Evolutionary conservation across 2,888 invertebrate genomes (phyloP), one percentile per base, ranked within the genome.

Genomic region (Luperina nickerlii): DNA sequence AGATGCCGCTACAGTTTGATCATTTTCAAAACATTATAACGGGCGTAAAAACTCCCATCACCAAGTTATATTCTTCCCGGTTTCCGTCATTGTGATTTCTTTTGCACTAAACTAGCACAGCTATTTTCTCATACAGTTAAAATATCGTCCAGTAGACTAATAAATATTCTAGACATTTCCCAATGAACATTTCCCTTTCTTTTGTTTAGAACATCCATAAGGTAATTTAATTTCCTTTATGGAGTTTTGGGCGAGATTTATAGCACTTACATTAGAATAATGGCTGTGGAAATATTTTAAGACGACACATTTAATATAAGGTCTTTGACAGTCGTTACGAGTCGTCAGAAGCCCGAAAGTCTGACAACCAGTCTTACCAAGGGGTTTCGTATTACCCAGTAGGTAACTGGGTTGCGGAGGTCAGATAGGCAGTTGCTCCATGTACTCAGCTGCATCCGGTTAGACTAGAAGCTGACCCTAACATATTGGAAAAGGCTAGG

Each of bases 161-260:
- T 54, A 71, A 62, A 70, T 38, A 54, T 65, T 72, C 60, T 0
- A 71, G 48, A 32, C 65, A 72, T 74, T 54, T 73, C 67, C 72
- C 24, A n/a, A n/a, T n/a, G n/a, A n/a, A 32, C 65, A 72, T 74
- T 54, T 73, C 67, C 72, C 24, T 74, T 76, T 42, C 84, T 81
- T 68, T 81, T 79, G 76, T 82, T 67, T 65, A 5, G 69, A 82
- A 57, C 78, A 70, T 85, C 76, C 78, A 60, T 70, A 82, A 74
- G 27, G 69, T 51, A 67, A 48, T 85, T 73, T 82, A 78, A 84
- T 82, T 84, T 84, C 75, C 78, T 82, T 48, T 65, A 70, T 48
- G 54, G 65, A 51, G 48, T 2, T 20, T 27, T 66, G 51, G 27
- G 2, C 2, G 8, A 42, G 57, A 85, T 84, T 85, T 73, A 84